phyloP scores from a whole-genome alignment of 1,140 invertebrate species.

The Drosophila malerkotliana region DNA sequence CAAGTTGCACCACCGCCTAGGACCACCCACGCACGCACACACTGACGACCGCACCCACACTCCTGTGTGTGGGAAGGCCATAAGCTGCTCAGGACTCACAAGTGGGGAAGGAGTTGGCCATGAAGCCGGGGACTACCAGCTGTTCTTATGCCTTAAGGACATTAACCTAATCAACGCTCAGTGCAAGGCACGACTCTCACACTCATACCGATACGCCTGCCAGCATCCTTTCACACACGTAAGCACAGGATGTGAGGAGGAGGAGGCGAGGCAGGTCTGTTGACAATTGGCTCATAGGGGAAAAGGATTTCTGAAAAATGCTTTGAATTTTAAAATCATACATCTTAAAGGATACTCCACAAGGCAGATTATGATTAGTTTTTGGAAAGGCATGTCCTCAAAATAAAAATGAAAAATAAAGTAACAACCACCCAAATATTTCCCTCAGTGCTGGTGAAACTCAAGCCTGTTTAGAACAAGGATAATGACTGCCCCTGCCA shows the following conservation, averaged over 20 bases:
- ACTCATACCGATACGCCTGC: constrained; percentile 5
- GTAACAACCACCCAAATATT: neutral
- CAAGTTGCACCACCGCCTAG: constrained; percentile 18
- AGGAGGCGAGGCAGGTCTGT: constrained; percentile 22
- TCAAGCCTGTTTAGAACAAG: constrained; percentile 9
- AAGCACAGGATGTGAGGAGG: constrained; percentile 14
- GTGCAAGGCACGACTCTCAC: constrained; percentile 39
- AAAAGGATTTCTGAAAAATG: neutral
- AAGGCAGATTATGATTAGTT: neutral
- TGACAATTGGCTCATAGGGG: constrained; percentile 18
- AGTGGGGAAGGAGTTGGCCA: neutral
- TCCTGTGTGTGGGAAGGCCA: constrained; percentile 1
- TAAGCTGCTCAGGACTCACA: constrained; percentile 30
- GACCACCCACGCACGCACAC: neutral
- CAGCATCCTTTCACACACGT: constrained; percentile 11
- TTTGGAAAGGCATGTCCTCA: neutral
- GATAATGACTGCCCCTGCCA: constrained; percentile 51
- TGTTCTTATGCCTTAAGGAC: constrained; percentile 73
- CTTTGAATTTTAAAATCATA: neutral
- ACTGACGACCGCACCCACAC: neutral
- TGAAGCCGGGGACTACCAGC: constrained; percentile 39
- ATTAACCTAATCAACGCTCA: constrained; percentile 77
- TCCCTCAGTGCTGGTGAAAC: neutral
- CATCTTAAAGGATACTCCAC: neutral
- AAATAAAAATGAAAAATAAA: neutral